Base-by-base conservation (phyloP, 2,113 vertebrate species). In the Dicerorhinus sumatrensis region DNA sequence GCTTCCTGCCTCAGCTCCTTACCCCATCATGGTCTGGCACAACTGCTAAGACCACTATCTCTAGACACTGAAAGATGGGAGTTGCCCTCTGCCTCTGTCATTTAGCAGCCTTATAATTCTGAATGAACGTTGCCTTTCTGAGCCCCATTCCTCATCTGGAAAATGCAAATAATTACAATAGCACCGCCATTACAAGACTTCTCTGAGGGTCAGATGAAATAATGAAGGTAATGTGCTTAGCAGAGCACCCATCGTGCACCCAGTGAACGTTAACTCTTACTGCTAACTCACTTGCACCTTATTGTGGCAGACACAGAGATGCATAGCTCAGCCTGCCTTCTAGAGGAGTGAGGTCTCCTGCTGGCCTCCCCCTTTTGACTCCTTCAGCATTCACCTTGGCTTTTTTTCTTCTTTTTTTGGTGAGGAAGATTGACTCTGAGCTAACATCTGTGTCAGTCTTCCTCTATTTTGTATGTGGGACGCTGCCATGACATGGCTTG, bases 301-400 rank as follows among this genome's bases (percentile, higher is more conserved):
- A 5, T 1, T 33, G n/a, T 0, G 6, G 94, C 58, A 2, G 36
- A 31, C 36, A 23, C 0, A 0, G 39, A 46, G 29, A 5, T 2
- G 4, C 1, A 1, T 4, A 0, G 0, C 67, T 48, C 29, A 20
- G 56, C 23, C 6, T 0, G 3, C 82, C 58, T 63, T 86, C 73
- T 16, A 18, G 25, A 27, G 23, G 25, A 51, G 21, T 0, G 54
- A 20, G 33, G 23, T 51, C 9, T 6, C 31, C 33, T 8, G 0
- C 16, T 3, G 9, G 11, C 36, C 29, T 73, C 77, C n/a, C 27
- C 8, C 21, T 23, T 21, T n/a, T 1, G 12, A 13, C 9, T 54
- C 20, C 81, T 85, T 42, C n/a, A 1, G 33, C 0, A 21, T 11
- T 29, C 33, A 5, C n/a, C 25, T 86, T 2, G 1, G 36, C 27